Conservation (phyloP, 1,140 invertebrate species). For the Zaprionus gabonicus region DNA sequence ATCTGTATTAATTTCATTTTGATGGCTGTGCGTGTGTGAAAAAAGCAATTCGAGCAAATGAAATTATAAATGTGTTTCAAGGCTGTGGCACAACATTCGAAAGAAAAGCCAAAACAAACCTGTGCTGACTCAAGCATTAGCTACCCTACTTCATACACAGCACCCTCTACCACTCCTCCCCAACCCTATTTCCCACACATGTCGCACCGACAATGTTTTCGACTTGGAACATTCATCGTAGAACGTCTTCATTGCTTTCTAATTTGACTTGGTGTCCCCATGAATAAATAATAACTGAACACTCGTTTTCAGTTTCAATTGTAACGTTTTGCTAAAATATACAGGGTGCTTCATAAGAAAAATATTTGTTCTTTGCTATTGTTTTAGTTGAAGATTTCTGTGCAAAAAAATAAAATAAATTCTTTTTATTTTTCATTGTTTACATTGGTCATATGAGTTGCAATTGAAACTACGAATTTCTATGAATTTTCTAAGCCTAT, state of each 20-base stretch:
- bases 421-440: no score
- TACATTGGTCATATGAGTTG: no score
- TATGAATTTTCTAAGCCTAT: rapidly evolving
- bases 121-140: slow-evolving; percentile 39
- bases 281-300: slow-evolving; percentile 38
- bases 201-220: slow-evolving; percentile 4
- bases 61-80: slow-evolving; percentile 61
- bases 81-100: slow-evolving; percentile 35
- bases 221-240: slow-evolving; percentile 23
- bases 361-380: background rate
- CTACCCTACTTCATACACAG: background rate
- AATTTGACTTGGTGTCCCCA: slow-evolving; percentile 15
- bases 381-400: no score
- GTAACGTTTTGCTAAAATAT: background rate
- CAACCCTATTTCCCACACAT: slow-evolving; percentile 9
- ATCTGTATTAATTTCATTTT: slow-evolving; percentile 14
- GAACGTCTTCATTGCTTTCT: slow-evolving; percentile 7
- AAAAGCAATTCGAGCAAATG: slow-evolving; percentile 34
- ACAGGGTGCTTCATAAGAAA: background rate
- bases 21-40: slow-evolving; percentile 39
- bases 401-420: no score
- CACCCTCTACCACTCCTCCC: background rate
- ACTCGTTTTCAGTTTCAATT: background rate
- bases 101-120: slow-evolving; percentile 56
- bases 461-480: no score